Base-by-base conservation (phyloP, 2,888 invertebrate genomes). In the Thereva nobilitata region DNA sequence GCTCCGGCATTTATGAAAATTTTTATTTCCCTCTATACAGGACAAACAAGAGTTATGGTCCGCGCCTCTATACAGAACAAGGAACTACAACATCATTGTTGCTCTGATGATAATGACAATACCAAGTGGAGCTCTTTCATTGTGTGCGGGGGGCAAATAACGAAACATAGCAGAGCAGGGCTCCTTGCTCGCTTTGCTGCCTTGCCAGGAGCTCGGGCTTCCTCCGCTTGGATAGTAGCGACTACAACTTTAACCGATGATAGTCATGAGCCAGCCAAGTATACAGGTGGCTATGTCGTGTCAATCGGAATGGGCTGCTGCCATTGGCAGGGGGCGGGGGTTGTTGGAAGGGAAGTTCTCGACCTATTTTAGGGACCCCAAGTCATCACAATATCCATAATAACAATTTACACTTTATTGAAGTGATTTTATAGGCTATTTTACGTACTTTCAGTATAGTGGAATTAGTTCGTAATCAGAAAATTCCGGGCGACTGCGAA, bases 21-120 rank as follows among this genome's bases (percentile, higher is more conserved):
- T 61, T 61, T 61, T 61, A 61, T 50, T 61, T 61, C 61, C 61
- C 61, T 61, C 61, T 61, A 50, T 61, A 61, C 61, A 61, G 61
- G 61, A 61, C 61, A 61, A 61, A 61, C 61, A 61, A 50, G 61
- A 61, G 61, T 61, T 61, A 61, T 61, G 50, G 57, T 50, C 50
- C 61, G 61, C 50, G 61, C 61, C 61, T 59, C 47, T 59, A 59
- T 59, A 47, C 57, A 38, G 61, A 50, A 61, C 61, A 61, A 61
- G 61, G 61, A 61, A 61, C 61, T 61, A 61, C 61, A 61, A 49
- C 61, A 50, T 61, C 61, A 61, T 61, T 61, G 49, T 61, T 61
- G 61, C 61, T 61, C 61, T 50, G 50, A 61, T 61, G 61, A 61
- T 61, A 61, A 61, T 61, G 61, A 61, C 61, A 61, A 61, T 61